These are phyloP conservation scores for Diploptera punctata DNA, from an alignment of 2,888 invertebrate genomes.

Conservation along the genomic window DNA sequence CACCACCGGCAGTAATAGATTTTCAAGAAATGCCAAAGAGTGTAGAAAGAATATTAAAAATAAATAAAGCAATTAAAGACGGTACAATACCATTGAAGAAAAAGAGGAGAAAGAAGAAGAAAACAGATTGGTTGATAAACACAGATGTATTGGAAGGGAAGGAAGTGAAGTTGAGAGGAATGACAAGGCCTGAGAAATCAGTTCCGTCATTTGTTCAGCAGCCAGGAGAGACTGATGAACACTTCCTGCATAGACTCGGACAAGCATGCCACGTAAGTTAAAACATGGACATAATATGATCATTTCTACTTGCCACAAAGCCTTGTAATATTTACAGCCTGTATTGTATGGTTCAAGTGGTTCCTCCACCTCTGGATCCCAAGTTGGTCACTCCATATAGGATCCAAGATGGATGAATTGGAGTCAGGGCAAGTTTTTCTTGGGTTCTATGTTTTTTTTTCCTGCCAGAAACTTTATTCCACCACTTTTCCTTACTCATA, in stretches of 20 bases:
- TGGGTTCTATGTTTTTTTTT: no score
- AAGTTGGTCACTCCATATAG: no score
- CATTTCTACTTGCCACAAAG: no score
- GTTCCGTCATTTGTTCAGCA: slow-evolving; percentile 64
- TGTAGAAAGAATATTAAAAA: slow-evolving; percentile 53
- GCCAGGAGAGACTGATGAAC: slow-evolving; percentile 66
- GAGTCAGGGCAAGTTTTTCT: no score
- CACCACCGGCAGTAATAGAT: slow-evolving; percentile 72
- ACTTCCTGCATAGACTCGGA: slow-evolving; percentile 70
- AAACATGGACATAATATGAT: no score
- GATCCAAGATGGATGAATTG: no score
- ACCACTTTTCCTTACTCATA: no score
- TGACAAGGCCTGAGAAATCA: slow-evolving; percentile 55
- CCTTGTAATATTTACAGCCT: no score
- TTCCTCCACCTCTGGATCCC: no score
- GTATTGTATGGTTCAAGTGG: no score
- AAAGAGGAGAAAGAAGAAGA: slow-evolving; percentile 36
- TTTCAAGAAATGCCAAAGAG: slow-evolving; percentile 78
- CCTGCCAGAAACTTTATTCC: no score
- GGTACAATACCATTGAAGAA: slow-evolving; percentile 42
- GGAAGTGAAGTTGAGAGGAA: slow-evolving; percentile 47
- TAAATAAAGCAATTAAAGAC: slow-evolving; percentile 31
- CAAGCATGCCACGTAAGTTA: slow-evolving; percentile 62
- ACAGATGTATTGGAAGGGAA: slow-evolving; percentile 46
- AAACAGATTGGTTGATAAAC: slow-evolving; percentile 49